Conservation (phyloP, 2,113 vertebrate genomes). For the Benitochromis conjunctus region DNA sequence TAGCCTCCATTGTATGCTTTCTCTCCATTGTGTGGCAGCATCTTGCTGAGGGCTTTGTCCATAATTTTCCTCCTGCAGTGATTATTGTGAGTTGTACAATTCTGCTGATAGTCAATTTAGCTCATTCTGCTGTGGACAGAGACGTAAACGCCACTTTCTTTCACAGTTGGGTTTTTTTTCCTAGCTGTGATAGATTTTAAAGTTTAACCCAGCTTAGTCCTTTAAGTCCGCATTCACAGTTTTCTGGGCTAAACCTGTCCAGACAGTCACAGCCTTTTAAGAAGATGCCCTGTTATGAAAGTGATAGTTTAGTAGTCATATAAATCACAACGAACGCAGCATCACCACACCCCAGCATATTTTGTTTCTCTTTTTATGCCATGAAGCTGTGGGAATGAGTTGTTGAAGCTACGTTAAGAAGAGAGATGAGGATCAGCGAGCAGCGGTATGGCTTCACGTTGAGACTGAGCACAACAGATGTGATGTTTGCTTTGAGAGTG, state of each 20-base stretch:
- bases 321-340: neutral
- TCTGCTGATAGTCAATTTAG: neutral
- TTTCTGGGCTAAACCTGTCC: neutral
- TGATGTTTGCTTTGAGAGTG: neutral
- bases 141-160: rapidly evolving
- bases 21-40: neutral
- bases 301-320: neutral
- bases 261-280: neutral
- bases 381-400: too few relatives aligned
- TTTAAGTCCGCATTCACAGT: neutral
- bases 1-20: neutral
- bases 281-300: too few relatives aligned
- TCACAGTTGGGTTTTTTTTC: neutral
- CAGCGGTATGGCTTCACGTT: neutral
- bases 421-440: neutral
- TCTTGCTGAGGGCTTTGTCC: neutral
- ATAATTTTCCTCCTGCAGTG: neutral
- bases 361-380: neutral
- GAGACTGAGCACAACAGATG: neutral
- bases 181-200: neutral
- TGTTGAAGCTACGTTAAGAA: neutral
- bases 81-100: neutral
- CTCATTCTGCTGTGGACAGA: neutral
- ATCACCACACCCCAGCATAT: neutral
- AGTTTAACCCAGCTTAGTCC: neutral